Evolutionary conservation across 2,797 vertebrate species (phyloP), one percentile per base, ranked within the genome.

Genomic region (Odontamblyopus lacepedii): DNA sequence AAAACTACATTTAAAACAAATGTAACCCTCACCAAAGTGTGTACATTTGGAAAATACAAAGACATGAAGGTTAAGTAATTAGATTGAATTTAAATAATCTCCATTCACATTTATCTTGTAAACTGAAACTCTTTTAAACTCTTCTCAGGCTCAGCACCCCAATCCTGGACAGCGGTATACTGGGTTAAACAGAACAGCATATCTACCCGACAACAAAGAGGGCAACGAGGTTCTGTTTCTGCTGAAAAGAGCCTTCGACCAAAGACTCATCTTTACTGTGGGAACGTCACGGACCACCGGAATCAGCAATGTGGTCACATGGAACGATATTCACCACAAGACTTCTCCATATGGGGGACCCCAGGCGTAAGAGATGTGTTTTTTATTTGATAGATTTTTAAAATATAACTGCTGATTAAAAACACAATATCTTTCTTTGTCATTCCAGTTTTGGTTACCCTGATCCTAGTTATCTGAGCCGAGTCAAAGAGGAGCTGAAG

Each of bases 311-410:
- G 74, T 85, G 57, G 95, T 98, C 85, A 96, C 92, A 74, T 98
- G 96, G 96, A 98, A 96, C 1, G 96, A 96, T 79, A 96, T 97
- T 87, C 95, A 96, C 83, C 96, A 97, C 91, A 98, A 97, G 85
- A 97, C 95, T 60, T 88, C 2, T 67, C 78, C 0, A 0, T 0
- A 0, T 0, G 95, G 96, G 67, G 96, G 96, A 59, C 76, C 94
- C 65, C 0, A 86, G 8, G 0, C 27, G 96, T 97, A 93, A n/a
- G 63, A 30, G 7, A 23, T 8, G 26, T 9, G 23, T 26, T 3
- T 2, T 56, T 56, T 53, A 53, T n/a, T 2, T n/a, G 6, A 15
- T 50, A 50, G 4, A 19, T 2, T 6, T 51, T 19, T 2, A n/a
- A 7, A 53, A 19, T 6, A 7, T 53, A 19, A 55, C 53, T 9